These are phyloP conservation scores for Brachypodius melanocephalos DNA, from an alignment of 2,113 vertebrate species.

Conservation along the genomic window DNA sequence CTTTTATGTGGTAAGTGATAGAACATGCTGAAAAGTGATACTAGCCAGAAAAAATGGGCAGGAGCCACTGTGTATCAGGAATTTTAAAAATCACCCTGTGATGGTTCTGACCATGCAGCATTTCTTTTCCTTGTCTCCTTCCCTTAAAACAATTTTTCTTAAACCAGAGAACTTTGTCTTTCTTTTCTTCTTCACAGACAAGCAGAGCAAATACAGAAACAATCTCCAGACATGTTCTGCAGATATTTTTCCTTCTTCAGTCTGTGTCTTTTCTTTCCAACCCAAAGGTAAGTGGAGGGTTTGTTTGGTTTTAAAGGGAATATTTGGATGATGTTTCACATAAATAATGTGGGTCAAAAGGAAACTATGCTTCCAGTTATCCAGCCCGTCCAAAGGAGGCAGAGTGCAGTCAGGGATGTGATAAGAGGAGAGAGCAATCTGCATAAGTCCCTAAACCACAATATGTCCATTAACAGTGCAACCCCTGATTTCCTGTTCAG, in stretches of 20 bases:
- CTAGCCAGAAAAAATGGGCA: not conserved
- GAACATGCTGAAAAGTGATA: not conserved
- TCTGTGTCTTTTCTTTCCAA: slow-evolving; percentile 59
- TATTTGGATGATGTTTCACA: not conserved
- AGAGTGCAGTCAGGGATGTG: not conserved
- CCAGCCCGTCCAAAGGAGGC: not conserved
- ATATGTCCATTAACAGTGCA: not conserved
- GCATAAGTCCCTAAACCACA: not conserved
- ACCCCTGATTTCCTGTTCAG: not conserved
- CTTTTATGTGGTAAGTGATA: not conserved
- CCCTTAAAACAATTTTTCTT: not conserved
- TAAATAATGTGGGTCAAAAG: not conserved
- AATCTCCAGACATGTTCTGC: slow-evolving; percentile 54
- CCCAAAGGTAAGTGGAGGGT: slow-evolving; percentile 41
- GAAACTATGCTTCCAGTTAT: not conserved
- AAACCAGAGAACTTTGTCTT: not conserved
- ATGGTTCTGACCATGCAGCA: not conserved
- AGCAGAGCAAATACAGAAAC: not conserved
- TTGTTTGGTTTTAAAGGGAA: not conserved
- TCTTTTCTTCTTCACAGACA: slow-evolving; percentile 43
- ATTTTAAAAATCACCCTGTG: not conserved
- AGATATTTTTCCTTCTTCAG: slow-evolving; percentile 17
- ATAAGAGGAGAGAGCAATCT: not conserved
- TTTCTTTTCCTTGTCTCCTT: not conserved
- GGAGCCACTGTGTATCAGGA: accelerated